Evolutionary conservation across 2,888 invertebrate genomes (phyloP), one percentile per base, ranked within the genome.

Genomic region (Mesorhabditis spiculigera): DNA sequence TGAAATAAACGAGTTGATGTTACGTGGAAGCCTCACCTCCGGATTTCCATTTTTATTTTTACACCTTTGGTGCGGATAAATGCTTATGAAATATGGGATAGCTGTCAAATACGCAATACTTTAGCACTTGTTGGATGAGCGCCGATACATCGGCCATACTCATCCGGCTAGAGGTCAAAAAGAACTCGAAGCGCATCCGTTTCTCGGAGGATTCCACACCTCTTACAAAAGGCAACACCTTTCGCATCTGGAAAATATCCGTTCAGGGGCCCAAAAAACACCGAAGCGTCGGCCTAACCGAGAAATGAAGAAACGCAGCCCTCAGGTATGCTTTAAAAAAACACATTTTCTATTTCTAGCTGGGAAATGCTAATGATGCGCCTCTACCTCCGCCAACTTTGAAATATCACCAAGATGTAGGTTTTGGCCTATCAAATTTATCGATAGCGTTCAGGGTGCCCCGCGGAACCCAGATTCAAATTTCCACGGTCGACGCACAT

Each of bases 401-500:
- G n/a, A 50, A 50, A 50, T 50, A 10, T 50, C n/a, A 10, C n/a
- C 58, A 50, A 50, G 58, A 50, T 10, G 58, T 50, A 63, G n/a
- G 16, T 63, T 28, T 28, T n/a, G 16, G 8, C 41, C 6, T 8
- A 63, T 28, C 6, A n/a, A 8, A 63, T 50, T 13, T 50, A 13
- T 50, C n/a, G 8, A 13, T 50, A 50, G 58, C 58, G n/a, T 13
- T 50, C 58, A 10, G 58, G 58, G 8, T 10, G 8, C 58, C 58
- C 10, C 58, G 8, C 58, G 8, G 8, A 10, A n/a, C 58, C 58
- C 10, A n/a, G 28, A 28, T 28, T 28, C n/a, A 50, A 50, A 50
- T 50, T 75, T 76, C 61, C 70, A 75, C 64, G 82, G 82, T 1
- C 68, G 73, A 5, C 72, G 82, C 42, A 80, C 78, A n/a, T 82